Conservation (phyloP, 2,888 invertebrate genomes). For the Gandaritis pyraliata region DNA sequence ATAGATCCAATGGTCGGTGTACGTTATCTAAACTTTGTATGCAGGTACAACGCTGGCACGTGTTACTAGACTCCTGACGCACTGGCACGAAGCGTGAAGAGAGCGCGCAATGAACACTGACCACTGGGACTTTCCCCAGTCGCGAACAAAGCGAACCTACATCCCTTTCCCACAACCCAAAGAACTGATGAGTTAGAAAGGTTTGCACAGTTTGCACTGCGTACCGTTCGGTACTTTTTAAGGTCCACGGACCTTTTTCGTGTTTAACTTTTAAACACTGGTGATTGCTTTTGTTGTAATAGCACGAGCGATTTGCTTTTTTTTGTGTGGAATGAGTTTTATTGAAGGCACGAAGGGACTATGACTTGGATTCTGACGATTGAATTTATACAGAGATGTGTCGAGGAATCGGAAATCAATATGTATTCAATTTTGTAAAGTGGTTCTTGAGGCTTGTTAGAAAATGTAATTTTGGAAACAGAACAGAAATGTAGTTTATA, state of each 20-base stretch:
- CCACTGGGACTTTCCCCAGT: constrained; percentile 35
- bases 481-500: constrained; percentile 27
- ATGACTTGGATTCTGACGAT: constrained; percentile 26
- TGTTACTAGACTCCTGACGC: constrained; percentile 91
- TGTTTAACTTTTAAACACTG: constrained; percentile 24
- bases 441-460: constrained; percentile 22
- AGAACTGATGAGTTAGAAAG: background rate
- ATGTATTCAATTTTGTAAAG: constrained; percentile 19
- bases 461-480: constrained; percentile 34
- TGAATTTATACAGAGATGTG: constrained; percentile 31
- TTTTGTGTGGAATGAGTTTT: constrained; percentile 28
- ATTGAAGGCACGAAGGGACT: constrained; percentile 22
- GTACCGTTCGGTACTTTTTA: no score
- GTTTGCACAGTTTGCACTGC: constrained; percentile 25
- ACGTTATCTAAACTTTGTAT: background rate
- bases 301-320: constrained; percentile 41
- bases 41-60: constrained; percentile 97
- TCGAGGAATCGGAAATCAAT: constrained; percentile 26
- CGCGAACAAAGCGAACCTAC: constrained; percentile 27
- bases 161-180: constrained; percentile 7
- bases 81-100: constrained; percentile 66
- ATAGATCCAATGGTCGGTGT: background rate
- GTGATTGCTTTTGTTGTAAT: constrained; percentile 43
- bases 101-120: constrained; percentile 55
- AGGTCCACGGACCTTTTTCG: constrained; percentile 27